Evolutionary conservation across 2,888 invertebrate genomes (phyloP).

Genomic region (Agapostemon virescens): DNA sequence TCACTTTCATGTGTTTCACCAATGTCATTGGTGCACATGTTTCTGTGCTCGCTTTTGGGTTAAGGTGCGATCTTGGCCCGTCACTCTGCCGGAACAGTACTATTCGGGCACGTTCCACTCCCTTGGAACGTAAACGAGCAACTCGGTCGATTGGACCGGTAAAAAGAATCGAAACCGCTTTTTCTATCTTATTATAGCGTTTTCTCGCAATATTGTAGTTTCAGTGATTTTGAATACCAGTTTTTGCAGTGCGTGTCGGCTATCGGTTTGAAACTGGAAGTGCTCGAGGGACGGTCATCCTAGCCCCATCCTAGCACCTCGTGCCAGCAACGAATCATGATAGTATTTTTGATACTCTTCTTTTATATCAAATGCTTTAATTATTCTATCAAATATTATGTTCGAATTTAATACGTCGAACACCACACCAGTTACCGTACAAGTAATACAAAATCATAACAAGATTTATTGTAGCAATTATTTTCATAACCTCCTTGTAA

Average conservation of each 20-base stretch:
- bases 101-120: slow-evolving; percentile 14
- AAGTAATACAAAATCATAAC: too few relatives aligned
- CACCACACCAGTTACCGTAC: too few relatives aligned
- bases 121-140: slow-evolving; percentile 3
- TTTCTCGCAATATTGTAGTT: slow-evolving; percentile 1
- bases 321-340: too few relatives aligned
- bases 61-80: slow-evolving; percentile 36
- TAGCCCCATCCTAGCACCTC: too few relatives aligned
- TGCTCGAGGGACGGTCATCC: too few relatives aligned
- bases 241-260: not conserved
- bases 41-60: slow-evolving; percentile 18
- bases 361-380: too few relatives aligned
- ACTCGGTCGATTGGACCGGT: not conserved
- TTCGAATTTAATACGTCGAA: too few relatives aligned
- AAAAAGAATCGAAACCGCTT: not conserved
- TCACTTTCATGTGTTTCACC: slow-evolving; percentile 15
- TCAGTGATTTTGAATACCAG: not conserved
- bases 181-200: not conserved
- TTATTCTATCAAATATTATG: too few relatives aligned
- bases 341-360: too few relatives aligned
- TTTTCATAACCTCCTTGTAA: too few relatives aligned
- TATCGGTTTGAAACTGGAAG: slow-evolving; percentile 19
- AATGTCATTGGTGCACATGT: slow-evolving; percentile 34
- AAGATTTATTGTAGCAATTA: too few relatives aligned
- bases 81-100: slow-evolving; percentile 9